Evolutionary conservation across 2,797 vertebrate species (phyloP), one percentile per base, ranked within the genome.

Genomic region (Pangasius sanitwongsei): DNA sequence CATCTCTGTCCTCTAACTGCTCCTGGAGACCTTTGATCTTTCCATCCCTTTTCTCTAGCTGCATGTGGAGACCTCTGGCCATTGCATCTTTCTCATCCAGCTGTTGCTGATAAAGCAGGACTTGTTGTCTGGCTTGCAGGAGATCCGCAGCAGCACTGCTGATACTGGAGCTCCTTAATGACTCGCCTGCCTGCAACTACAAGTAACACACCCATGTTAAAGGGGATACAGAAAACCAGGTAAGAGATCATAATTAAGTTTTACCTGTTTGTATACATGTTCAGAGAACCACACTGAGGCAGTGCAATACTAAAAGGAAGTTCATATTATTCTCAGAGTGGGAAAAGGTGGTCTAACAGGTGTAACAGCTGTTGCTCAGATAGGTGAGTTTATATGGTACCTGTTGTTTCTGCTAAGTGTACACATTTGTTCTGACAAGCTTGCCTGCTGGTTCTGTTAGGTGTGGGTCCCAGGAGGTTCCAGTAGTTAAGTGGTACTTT

Each of bases 131-230:
- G 44, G 98, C 96, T 93, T 98, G 98, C 59, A 99, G 92, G 61
- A 99, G 96, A 93, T 99, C 98, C 7, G 97, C 97, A 41, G 98
- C 97, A 59, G 97, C 97, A 93, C 95, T 98, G 89, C 97, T 98
- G 90, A 98, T 98, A 92, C 96, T 98, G 89, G 95, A 98, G 92
- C 97, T 99, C 92, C 98, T 97, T 90, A 99, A 93, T 0, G 97
- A 96, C 95, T 99, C 98, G 3, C 98, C 97, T 1, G 97, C 98
- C 96, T 99, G 99, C 78, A 99, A 95, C 98, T 99, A 92, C 57
- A 57, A 8, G n/a, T 18, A 70, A 37, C 25, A 77, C 44, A 85
- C 0, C 5, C 16, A 55, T 13, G 23, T 37, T 44, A 25, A 44
- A 77, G 15, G 74, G 9, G 23, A 77, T 50, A 28, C 25, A 2